Evolutionary conservation across 1,140 invertebrate genomes (phyloP).

Genomic region (Drosophila ohnishii): DNA sequence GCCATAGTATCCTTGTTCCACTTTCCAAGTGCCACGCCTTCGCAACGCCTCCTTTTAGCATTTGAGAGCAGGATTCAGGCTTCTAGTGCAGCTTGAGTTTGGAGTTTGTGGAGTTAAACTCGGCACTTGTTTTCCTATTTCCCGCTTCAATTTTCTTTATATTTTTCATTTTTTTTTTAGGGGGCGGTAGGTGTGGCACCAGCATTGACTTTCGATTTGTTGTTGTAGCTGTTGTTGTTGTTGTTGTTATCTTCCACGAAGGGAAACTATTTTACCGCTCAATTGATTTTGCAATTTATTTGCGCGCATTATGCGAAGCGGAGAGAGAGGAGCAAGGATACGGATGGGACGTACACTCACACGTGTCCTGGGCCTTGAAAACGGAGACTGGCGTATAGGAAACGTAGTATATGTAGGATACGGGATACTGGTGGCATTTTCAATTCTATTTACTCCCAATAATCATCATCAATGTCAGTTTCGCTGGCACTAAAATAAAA

Average conservation of each 20-base stretch:
- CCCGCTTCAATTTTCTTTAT: conserved; percentile 30
- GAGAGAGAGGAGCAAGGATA: neutral
- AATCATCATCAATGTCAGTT: conserved; percentile 83
- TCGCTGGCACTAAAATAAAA: conserved; percentile 76
- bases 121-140: conserved; percentile 10
- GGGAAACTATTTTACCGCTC: conserved; percentile 82
- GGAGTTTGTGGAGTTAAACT: conserved; percentile 16
- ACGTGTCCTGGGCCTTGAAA: conserved; percentile 57
- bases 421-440: conserved; percentile 59
- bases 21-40: conserved; percentile 9
- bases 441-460: conserved; percentile 83
- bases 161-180: neutral
- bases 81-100: neutral
- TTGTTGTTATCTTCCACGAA: conserved; percentile 37
- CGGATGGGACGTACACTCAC: conserved; percentile 37
- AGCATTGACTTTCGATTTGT: conserved; percentile 55
- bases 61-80: neutral
- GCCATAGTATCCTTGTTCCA: neutral
- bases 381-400: conserved; percentile 17
- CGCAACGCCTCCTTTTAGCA: conserved; percentile 3
- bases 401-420: neutral
- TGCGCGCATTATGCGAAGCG: conserved; percentile 69
- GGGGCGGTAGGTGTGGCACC: conserved; percentile 8
- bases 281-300: conserved; percentile 83
- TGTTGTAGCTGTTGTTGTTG: conserved; percentile 27